phyloP scores from a whole-genome alignment of 2,113 vertebrate genomes.

The Thalassoma bifasciatum region DNA sequence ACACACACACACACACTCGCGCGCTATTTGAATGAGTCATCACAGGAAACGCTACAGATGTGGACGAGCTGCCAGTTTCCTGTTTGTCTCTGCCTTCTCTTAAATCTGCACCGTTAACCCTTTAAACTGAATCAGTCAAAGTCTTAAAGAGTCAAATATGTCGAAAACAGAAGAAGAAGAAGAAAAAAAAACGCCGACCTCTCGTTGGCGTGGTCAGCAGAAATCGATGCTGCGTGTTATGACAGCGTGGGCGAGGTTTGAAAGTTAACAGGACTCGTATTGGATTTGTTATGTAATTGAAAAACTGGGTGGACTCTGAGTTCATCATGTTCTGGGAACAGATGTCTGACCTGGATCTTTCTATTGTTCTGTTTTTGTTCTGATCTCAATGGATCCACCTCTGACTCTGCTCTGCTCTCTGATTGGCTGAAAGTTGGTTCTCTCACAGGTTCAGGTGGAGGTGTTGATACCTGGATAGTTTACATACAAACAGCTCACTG shows the following conservation, averaged over 20 bases:
- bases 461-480: too few species aligned
- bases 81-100: neutral
- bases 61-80: neutral
- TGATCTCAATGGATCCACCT: too few species aligned
- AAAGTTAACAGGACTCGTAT: neutral
- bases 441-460: too few species aligned
- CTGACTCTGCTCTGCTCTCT: too few species aligned
- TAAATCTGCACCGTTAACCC: neutral
- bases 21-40: constrained; percentile 1
- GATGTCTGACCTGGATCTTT: too few species aligned
- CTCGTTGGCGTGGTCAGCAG: neutral
- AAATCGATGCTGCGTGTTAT: constrained; percentile 6
- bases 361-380: too few species aligned
- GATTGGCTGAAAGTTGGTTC: too few species aligned
- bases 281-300: neutral
- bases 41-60: neutral
- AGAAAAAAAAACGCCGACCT: neutral
- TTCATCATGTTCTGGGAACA: neutral
- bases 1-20: neutral
- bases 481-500: too few species aligned
- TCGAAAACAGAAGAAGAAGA: too few species aligned
- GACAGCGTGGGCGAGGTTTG: neutral
- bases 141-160: too few species aligned
- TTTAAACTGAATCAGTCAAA: neutral
- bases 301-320: neutral